A percentile compares a stretch with the other conserved stretches of the same genome.
phyloP scores from a whole-genome alignment of 2,888 invertebrate species.

The Tinea trinotella region DNA sequence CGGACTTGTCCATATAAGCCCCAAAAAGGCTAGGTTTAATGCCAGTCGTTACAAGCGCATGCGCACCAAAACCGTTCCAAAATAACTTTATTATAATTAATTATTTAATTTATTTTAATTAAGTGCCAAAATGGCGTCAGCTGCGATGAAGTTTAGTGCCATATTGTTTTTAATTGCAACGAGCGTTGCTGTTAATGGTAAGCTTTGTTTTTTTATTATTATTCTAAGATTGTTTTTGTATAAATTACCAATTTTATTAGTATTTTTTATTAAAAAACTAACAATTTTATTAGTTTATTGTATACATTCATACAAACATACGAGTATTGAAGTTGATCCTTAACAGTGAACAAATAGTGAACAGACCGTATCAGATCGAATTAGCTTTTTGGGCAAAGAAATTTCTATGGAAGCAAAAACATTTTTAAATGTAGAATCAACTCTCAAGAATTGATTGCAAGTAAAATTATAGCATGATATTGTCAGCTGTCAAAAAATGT shows the following conservation, averaged over 20 bases:
- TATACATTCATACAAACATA: too few species aligned
- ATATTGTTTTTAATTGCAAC: conserved; percentile 50
- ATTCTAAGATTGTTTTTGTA: conserved; percentile 10
- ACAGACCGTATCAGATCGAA: too few species aligned
- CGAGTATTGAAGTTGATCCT: too few species aligned
- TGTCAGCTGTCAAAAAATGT: too few species aligned
- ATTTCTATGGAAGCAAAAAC: too few species aligned
- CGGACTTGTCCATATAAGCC: conserved; percentile 43
- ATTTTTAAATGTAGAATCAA: too few species aligned
- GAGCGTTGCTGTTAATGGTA: conserved; percentile 53
- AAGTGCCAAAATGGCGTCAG: conserved; percentile 49
- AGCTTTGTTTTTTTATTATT: conserved; percentile 30
- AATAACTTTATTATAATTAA: conserved; percentile 30
- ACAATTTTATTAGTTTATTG: too few species aligned
- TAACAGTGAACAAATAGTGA: too few species aligned
- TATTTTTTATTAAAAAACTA: too few species aligned
- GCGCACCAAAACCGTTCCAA: conserved; percentile 30
- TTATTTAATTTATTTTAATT: conserved; percentile 32
- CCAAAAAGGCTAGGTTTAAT: conserved; percentile 49
- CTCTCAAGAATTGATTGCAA: too few species aligned
- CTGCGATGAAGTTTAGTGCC: conserved; percentile 63
- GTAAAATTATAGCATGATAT: too few species aligned
- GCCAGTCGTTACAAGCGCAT: conserved; percentile 50
- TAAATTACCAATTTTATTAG: not conserved
- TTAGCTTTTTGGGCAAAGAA: too few species aligned